Base-by-base conservation (phyloP, 1,140 invertebrate genomes). In the Brachionus koreanus region DNA sequence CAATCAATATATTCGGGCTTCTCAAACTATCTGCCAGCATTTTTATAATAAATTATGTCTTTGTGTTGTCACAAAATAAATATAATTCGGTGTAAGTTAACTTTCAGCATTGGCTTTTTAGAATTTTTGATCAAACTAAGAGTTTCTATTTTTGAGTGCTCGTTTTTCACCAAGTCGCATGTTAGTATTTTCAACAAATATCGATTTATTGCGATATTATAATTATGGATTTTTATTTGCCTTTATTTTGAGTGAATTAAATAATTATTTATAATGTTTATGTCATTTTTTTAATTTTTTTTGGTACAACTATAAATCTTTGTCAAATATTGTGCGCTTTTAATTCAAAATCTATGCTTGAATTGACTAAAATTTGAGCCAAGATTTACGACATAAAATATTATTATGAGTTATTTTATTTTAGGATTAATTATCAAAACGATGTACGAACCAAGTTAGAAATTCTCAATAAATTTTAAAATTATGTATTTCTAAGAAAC, bases 251-350 rank as follows among this genome's bases (percentile, higher is more conserved):
- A 33, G 35, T 69, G 65, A 16, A 69, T 69, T 69, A 69, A 69
- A 69, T 69, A 69, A 69, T 69, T 69, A 69, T 69, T 69, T 69
- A 19, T 39, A 69, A 69, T 37, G 29, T 37, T 69, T 69, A 37
- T 69, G 33, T 69, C 35, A 69, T 35, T 69, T 43, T 69, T 37
- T 69, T n/a, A n/a, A 16, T 57, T n/a, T 19, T 37, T 37, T 37
- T 69, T 39, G 33, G 6, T 19, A 65, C 37, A 69, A 69, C 33
- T 69, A 69, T 69, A 69, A 69, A 69, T 69, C 65, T 69, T 69
- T 69, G 65, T 69, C 65, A 69, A 69, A 69, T 69, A 69, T 69
- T 69, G 65, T 37, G 65, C 9, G 49, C n/a, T 23, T 37, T 42
- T 19, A 12, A 42, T 37, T 63, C 29, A 16, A 69, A 39, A 39